These are phyloP conservation scores for Sicus ferrugineus DNA, from an alignment of 2,888 invertebrate species.

Conservation along the genomic window DNA sequence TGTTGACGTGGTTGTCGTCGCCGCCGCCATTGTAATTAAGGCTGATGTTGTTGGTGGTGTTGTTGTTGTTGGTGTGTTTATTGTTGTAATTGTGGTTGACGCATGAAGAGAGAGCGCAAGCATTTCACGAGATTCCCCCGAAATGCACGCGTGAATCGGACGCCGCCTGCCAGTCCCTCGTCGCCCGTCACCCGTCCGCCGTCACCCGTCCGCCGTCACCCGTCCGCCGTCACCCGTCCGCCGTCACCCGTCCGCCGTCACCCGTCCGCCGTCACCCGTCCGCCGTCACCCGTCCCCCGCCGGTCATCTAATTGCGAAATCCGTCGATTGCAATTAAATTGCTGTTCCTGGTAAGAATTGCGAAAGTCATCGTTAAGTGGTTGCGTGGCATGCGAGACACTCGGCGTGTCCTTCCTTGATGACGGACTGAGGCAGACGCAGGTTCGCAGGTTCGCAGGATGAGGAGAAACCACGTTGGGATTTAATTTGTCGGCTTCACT, in stretches of 20 bases:
- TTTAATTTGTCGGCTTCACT: not conserved
- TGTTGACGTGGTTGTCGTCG: not conserved
- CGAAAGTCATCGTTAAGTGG: not conserved
- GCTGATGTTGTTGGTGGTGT: not conserved
- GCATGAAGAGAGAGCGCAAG: not conserved
- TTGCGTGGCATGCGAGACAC: not conserved
- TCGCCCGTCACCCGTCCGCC: too few species aligned
- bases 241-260: not conserved
- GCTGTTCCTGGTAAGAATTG: constrained; percentile 4
- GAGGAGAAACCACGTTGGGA: not conserved
- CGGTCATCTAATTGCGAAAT: not conserved
- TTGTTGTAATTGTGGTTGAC: not conserved
- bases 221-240: too few species aligned
- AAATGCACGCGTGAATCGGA: too few species aligned
- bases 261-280: too few species aligned
- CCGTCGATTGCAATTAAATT: constrained; percentile 24
- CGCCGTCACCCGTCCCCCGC: too few species aligned
- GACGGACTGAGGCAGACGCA: not conserved
- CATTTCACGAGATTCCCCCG: too few species aligned
- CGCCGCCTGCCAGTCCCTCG: too few species aligned
- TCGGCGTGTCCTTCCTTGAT: not conserved
- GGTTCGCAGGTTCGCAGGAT: too few species aligned
- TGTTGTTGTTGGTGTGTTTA: not conserved
- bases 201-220: too few species aligned
- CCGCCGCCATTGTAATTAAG: not conserved